Conservation (phyloP, 2,113 vertebrate species). For the Clinocottus analis region DNA sequence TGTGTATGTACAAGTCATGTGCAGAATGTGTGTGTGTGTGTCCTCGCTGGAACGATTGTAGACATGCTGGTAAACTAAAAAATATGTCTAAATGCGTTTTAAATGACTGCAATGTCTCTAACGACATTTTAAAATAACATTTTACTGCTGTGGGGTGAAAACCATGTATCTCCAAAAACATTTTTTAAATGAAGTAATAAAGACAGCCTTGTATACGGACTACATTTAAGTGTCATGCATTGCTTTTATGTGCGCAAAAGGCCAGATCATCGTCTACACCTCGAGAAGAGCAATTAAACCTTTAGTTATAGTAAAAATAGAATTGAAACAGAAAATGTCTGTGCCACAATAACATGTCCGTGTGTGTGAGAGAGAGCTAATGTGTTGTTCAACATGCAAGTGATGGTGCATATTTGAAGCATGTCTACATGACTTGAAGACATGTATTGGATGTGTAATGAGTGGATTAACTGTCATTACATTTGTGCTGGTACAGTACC, state of each 20-base stretch:
- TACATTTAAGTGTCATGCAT: constrained; percentile 1
- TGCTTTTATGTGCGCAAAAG: constrained; percentile 5
- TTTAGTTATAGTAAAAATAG: background rate
- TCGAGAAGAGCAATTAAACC: background rate
- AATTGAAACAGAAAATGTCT: background rate
- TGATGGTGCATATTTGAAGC: background rate
- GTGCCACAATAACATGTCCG: background rate
- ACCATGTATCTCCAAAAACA: background rate
- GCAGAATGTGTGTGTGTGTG: background rate
- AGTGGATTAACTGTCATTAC: background rate
- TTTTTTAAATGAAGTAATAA: background rate
- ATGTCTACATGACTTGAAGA: background rate
- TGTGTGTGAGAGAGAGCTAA: background rate
- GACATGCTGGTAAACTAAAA: background rate
- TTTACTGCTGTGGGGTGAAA: constrained; percentile 5
- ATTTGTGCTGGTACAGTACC: constrained; percentile 72
- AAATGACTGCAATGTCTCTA: constrained; percentile 2
- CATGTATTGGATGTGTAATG: background rate
- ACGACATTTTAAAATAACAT: constrained; percentile 17
- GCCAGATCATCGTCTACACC: background rate
- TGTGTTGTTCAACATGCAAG: background rate
- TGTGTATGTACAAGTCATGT: background rate
- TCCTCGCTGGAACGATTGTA: background rate
- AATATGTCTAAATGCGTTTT: constrained; percentile 14
- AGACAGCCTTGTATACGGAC: background rate